Base-by-base conservation (phyloP, 2,888 invertebrate species). In the Drosophila pseudotalamancana region DNA sequence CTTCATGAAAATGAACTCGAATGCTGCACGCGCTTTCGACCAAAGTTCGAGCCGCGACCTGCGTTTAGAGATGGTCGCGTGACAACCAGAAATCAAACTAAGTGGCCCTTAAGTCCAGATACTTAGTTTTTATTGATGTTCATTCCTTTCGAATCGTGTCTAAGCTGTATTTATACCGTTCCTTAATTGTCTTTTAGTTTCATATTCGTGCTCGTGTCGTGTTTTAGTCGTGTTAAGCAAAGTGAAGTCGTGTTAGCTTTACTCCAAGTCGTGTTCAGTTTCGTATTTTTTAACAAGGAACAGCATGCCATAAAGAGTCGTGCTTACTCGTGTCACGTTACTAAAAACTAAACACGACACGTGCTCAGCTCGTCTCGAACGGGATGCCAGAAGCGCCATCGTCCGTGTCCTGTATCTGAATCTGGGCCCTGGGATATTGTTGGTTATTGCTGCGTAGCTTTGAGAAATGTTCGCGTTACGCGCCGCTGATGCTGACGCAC, bases 401-500 rank as follows among this genome's bases (percentile, higher is more conserved):
- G 27, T 8, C 46, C 23, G 35, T 42, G 29, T 49, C 69, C 43
- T 55, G 31, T 63, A 12, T 60, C 48, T 32, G 42, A 11, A 34
- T 42, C 46, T 27, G 31, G 14, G 37, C 16, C 25, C 46, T 55
- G 49, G 34, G 51, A 53, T 62, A 51, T 51, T 72, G 62, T 69
- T 49, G 65, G 56, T 70, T 69, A 70, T 73, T 62, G 74, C 65
- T 49, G 70, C 25, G 70, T 54, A 46, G 70, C 57, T 73, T 57
- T 65, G 65, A 65, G 61, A 72, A 72, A 73, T 84, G 68, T 66
- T 64, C 57, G 59, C 78, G 76, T 72, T 83, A 73, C 83, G 86
- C 83, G 71, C 61, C 56, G 64, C 49, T 64, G 86, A 83, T 86
- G 83, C 72, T 86, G 74, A 70, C 74, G 70, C 70, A 54, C 71